Evolutionary conservation across 2,797 vertebrate species (phyloP).

Genomic region (Darevskia nairensis): DNA sequence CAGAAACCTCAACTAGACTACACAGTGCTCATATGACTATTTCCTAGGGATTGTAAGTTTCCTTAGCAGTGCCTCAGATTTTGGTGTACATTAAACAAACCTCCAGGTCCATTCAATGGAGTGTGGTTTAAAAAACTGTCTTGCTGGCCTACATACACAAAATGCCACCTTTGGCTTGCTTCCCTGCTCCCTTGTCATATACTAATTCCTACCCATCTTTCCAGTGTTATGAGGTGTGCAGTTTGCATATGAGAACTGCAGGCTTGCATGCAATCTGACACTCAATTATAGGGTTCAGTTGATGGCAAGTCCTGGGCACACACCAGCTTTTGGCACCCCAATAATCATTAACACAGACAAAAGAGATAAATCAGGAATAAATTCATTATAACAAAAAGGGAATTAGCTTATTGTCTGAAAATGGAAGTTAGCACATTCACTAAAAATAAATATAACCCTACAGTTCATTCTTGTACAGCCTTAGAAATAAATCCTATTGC

Average conservation of each 20-base stretch:
- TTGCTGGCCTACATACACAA: background rate
- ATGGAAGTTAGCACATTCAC: too few relatives aligned
- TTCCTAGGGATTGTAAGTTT: background rate
- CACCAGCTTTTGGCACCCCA: too few relatives aligned
- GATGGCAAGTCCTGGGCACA: too few relatives aligned
- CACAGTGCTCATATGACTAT: background rate
- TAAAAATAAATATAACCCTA: too few relatives aligned
- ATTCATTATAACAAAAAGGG: too few relatives aligned
- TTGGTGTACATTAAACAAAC: background rate
- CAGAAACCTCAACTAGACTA: conserved; percentile 8
- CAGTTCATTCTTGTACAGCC: too few relatives aligned
- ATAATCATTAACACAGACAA: too few relatives aligned
- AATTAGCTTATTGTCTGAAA: too few relatives aligned
- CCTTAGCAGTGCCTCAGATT: background rate
- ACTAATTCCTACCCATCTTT: background rate
- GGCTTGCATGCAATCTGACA: too few relatives aligned
- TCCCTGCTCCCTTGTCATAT: background rate
- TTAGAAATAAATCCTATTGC: background rate
- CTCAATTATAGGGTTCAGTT: too few relatives aligned
- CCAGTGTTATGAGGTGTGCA: background rate
- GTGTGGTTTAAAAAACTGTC: background rate
- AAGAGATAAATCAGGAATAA: too few relatives aligned
- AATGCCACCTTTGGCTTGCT: background rate
- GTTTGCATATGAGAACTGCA: too few relatives aligned
- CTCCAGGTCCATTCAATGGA: background rate